These are phyloP conservation scores for Melieria picta DNA, from an alignment of 2,888 invertebrate genomes.

Conservation along the genomic window DNA sequence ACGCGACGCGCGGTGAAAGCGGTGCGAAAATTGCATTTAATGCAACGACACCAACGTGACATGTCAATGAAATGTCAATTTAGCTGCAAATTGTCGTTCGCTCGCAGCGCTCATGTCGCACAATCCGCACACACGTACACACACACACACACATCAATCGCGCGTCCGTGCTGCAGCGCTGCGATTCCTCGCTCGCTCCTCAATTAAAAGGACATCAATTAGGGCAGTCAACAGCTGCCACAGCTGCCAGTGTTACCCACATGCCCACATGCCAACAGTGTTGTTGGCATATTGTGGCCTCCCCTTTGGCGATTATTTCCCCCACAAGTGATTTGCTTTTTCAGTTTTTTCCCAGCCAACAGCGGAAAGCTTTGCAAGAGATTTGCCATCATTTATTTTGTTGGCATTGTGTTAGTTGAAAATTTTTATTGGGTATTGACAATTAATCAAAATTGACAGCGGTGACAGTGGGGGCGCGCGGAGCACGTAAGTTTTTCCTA, in stretches of 20 bases:
- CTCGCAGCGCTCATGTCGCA: too few relatives aligned
- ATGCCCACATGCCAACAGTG: too few relatives aligned
- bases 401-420: background rate
- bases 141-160: too few relatives aligned
- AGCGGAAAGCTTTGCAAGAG: background rate
- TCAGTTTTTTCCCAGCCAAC: background rate
- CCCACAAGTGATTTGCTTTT: background rate
- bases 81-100: conserved; percentile 17
- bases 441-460: conserved; percentile 38
- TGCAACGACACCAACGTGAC: conserved; percentile 8
- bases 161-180: conserved; percentile 4
- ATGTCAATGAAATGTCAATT: conserved; percentile 32
- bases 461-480: background rate
- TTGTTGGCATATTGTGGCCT: background rate
- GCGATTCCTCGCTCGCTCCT: conserved; percentile 18
- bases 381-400: background rate
- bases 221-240: conserved; percentile 43
- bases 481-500: background rate
- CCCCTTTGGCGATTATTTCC: background rate
- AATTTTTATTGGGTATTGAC: conserved; percentile 3
- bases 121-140: too few relatives aligned
- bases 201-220: conserved; percentile 47
- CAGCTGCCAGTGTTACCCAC: background rate
- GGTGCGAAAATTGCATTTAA: background rate
- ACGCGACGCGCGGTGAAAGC: background rate